Base-by-base conservation (phyloP, 1,140 invertebrate genomes). In the Cotesia vestalis region DNA sequence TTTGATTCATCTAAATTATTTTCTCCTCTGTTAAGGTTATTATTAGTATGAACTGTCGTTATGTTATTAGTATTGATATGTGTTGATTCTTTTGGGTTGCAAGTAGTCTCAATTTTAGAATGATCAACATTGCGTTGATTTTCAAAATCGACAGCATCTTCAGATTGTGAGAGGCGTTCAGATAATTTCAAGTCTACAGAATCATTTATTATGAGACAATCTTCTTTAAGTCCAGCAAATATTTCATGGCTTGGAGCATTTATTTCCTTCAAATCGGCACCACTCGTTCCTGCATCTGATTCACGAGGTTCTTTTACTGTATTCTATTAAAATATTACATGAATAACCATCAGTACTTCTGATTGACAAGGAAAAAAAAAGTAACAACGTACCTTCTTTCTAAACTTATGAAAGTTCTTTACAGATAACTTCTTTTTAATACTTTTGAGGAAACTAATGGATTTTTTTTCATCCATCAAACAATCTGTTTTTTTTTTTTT, bases 371-470 rank as follows among this genome's bases (percentile, higher is more conserved):
- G 52, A 59, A 11, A 14, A 51, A 0, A 55, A 55, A n/a, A 55
- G 1, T 34, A 38, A 68, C 4, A 5, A 1, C 36, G 14, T 17
- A 72, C 64, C 64, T 67, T 72, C 52, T 64, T n/a, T 66, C 67
- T 72, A 4, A 55, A 67, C 20, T 67, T 72, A 38, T 66, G 67
- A 2, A 72, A 61, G 0, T 66, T 67, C 59, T 67, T 72, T 12
- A 72, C 36, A 3, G 71, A 72, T 35, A 72, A 67, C 52, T 72
- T 72, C 46, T 72, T 72, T 34, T 52, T 61, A 17, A 72, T 60
- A 72, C n/a, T 72, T 46, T 36, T 67, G 6, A 72, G 61, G n/a
- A 72, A 67, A 51, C 71, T 52, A 72, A 52, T 67, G 6, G 53
- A n/a, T 35, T 38, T 68, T 14, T 66, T 66, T 52, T 60, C 38